Evolutionary conservation across 2,888 invertebrate genomes (phyloP).

Genomic region (Eurytoma californica): DNA sequence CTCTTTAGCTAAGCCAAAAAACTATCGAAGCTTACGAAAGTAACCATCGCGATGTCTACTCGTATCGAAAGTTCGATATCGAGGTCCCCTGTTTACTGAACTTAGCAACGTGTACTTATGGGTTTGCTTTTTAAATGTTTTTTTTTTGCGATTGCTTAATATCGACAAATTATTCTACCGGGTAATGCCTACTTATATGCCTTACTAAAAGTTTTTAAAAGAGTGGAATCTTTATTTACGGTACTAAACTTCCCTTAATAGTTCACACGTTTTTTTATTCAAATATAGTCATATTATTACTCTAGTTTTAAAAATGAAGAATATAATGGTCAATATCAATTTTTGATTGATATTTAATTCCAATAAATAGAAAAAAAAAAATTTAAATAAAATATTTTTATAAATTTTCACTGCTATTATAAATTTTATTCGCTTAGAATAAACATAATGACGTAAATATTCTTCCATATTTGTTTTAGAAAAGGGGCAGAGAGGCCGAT

Average conservation of each 20-base stretch:
- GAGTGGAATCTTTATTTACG: too few relatives aligned
- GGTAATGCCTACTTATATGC: too few relatives aligned
- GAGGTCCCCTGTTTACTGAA: neutral
- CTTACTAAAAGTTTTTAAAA: too few relatives aligned
- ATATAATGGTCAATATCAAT: too few relatives aligned
- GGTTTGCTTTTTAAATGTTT: conserved; percentile 3
- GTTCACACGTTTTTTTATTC: too few relatives aligned
- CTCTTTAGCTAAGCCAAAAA: conserved; percentile 20
- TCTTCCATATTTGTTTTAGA: conserved; percentile 46
- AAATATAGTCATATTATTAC: too few relatives aligned
- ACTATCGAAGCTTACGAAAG: conserved; percentile 2
- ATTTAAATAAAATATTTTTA: too few relatives aligned
- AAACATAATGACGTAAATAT: neutral
- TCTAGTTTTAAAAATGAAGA: too few relatives aligned
- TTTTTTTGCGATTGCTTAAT: neutral
- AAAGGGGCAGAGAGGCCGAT: conserved; percentile 51
- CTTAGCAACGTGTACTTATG: conserved; percentile 9
- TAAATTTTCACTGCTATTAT: neutral
- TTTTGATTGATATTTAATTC: too few relatives aligned
- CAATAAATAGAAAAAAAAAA: too few relatives aligned
- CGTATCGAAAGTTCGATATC: neutral
- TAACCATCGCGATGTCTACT: conserved; percentile 1
- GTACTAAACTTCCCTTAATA: too few relatives aligned
- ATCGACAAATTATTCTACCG: too few relatives aligned
- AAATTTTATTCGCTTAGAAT: neutral